Evolutionary conservation across 2,797 vertebrate species (phyloP), one percentile per base, ranked within the genome.

Genomic region (Hylomyscus alleni): DNA sequence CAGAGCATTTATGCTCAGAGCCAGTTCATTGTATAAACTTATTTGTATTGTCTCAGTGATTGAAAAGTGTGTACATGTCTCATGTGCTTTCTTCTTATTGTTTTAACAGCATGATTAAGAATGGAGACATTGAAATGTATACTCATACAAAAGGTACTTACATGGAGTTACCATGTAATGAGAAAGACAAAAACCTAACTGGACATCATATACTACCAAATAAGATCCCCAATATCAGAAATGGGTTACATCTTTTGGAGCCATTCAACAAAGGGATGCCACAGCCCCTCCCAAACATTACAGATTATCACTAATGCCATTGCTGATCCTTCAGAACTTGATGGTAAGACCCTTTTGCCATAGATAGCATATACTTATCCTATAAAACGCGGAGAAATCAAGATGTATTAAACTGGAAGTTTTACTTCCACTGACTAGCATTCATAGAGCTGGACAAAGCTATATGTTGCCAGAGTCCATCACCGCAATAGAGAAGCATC

Each of bases 91-190:
- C 7, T 65, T 81, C 76, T 90, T 77, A 76, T 47, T 0, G 6
- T 89, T 84, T 96, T 73, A 87, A 75, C 6, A 29, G 40, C 31
- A 50, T 22, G 72, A 24, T 90, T 89, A 78, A 90, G 69, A 60
- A 26, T 9, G 5, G 91, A 58, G 40, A 52, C 31, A 47, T 47
- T 40, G 40, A 83, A 60, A 29, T 60, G 40, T 44, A 31, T 58
- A 82, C 22, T 34, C 65, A 13, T 65, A 47, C 67, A 2, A 52
- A 85, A 50, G 40, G 60, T 12, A 4, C 31, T 50, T 47, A 24
- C 50, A 50, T 67, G 20, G 37, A 44, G 58, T 44, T 62, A 31
- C 26, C 1, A 1, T 62, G 37, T 11, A 47, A 20, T 47, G 60
- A 44, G 34, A 34, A 69, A 37, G 47, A 26, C 34, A 17, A 10